Evolutionary conservation across 2,797 vertebrate genomes (phyloP).

Genomic region (Emys orbicularis): DNA sequence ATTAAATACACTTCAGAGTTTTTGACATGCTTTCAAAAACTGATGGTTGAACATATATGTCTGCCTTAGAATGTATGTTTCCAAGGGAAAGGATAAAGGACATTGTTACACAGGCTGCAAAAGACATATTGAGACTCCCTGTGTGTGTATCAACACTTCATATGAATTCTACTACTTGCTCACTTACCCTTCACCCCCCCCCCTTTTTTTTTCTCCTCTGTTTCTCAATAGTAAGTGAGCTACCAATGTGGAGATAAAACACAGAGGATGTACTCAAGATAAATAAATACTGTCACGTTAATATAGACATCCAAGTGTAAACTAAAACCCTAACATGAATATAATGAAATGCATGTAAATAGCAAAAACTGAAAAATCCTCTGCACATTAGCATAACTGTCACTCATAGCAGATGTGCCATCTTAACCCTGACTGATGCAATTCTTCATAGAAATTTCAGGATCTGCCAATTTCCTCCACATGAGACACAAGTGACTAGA

Average conservation of each 20-base stretch:
- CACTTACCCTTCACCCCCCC: too few species aligned
- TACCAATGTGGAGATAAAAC: not conserved
- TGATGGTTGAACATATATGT: not conserved
- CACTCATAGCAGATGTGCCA: not conserved
- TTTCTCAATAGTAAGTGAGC: not conserved
- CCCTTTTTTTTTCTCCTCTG: accelerated
- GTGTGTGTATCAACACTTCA: not conserved
- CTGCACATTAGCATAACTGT: not conserved
- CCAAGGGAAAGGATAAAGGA: not conserved
- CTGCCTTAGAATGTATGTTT: not conserved
- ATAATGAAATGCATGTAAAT: not conserved
- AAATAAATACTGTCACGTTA: not conserved
- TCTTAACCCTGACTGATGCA: not conserved
- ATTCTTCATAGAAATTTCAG: not conserved
- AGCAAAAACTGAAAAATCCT: not conserved
- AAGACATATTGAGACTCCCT: not conserved
- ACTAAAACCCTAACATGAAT: not conserved
- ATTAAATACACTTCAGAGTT: not conserved
- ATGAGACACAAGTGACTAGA: not conserved
- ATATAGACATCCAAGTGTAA: not conserved
- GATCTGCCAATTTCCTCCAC: not conserved
- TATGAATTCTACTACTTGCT: not conserved
- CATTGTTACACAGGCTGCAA: not conserved
- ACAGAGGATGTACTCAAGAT: not conserved
- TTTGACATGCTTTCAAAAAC: not conserved